Conservation (phyloP, 2,113 vertebrate genomes). For the Cyanoderma ruficeps region DNA sequence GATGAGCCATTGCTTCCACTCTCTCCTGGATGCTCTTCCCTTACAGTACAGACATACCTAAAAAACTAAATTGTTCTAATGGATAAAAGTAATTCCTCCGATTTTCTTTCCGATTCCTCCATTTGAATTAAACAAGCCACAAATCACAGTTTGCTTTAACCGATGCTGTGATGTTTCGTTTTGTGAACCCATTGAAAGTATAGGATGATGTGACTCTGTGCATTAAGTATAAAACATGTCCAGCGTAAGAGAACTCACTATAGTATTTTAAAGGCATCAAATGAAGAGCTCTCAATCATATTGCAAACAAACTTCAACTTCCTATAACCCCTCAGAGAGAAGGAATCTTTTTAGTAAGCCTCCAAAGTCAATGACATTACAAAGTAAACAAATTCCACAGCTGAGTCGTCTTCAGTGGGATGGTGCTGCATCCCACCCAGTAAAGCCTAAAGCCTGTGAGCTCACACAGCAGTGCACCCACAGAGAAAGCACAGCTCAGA, state of each 20-base stretch:
- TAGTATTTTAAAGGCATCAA: neutral
- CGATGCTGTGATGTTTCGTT: neutral
- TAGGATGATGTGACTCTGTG: neutral
- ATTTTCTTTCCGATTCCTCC: neutral
- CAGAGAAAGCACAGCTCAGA: neutral
- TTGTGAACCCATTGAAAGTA: neutral
- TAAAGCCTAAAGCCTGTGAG: neutral
- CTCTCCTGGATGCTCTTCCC: neutral
- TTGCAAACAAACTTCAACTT: neutral
- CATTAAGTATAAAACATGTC: neutral
- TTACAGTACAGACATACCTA: neutral
- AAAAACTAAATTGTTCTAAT: neutral
- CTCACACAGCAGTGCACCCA: neutral
- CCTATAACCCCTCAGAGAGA: neutral
- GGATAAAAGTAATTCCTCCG: neutral
- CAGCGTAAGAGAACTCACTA: neutral
- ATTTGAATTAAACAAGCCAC: neutral
- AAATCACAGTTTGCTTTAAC: neutral
- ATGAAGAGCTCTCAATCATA: neutral
- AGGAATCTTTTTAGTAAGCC: neutral
- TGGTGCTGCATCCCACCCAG: neutral
- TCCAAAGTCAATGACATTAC: neutral
- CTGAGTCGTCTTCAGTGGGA: neutral
- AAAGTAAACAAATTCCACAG: slow-evolving; percentile 6
- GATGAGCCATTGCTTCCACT: neutral